Conservation (phyloP, 2,797 vertebrate species). For the Molossus alvarezi region DNA sequence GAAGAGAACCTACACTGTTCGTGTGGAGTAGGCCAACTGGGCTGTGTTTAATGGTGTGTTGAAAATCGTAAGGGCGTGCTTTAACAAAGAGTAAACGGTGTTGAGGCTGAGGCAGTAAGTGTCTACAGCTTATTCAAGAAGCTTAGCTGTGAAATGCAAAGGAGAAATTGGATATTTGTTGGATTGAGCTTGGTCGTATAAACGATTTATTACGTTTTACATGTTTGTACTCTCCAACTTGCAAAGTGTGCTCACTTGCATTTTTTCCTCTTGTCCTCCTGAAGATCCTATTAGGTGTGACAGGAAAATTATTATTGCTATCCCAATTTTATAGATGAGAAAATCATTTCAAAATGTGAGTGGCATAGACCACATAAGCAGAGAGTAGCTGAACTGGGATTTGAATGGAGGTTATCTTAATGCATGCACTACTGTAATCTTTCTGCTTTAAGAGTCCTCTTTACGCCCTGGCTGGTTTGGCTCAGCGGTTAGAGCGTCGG, state of each 20-base stretch:
- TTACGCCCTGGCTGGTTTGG: no score
- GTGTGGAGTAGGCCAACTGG: not conserved
- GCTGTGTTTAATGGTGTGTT: not conserved
- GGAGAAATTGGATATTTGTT: not conserved
- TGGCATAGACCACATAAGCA: not conserved
- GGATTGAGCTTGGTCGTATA: not conserved
- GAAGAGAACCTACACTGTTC: not conserved
- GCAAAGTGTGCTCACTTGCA: not conserved
- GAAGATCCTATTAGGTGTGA: not conserved
- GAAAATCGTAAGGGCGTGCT: not conserved
- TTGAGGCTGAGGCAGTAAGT: not conserved
- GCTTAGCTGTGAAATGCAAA: not conserved
- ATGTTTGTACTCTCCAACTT: not conserved
- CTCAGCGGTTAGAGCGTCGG: no score
- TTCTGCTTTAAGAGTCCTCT: conserved; percentile 15
- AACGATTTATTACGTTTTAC: not conserved
- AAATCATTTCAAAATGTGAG: not conserved
- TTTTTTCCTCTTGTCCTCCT: not conserved
- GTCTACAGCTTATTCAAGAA: not conserved
- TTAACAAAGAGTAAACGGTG: not conserved
- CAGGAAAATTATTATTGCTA: not conserved
- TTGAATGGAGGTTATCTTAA: not conserved
- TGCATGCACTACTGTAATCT: not conserved
- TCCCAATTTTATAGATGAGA: not conserved
- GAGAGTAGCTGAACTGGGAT: not conserved